A percentile compares a stretch with the other conserved stretches of the same genome.
phyloP scores from a whole-genome alignment of 2,113 vertebrate species.

The Pristiophorus japonicus region DNA sequence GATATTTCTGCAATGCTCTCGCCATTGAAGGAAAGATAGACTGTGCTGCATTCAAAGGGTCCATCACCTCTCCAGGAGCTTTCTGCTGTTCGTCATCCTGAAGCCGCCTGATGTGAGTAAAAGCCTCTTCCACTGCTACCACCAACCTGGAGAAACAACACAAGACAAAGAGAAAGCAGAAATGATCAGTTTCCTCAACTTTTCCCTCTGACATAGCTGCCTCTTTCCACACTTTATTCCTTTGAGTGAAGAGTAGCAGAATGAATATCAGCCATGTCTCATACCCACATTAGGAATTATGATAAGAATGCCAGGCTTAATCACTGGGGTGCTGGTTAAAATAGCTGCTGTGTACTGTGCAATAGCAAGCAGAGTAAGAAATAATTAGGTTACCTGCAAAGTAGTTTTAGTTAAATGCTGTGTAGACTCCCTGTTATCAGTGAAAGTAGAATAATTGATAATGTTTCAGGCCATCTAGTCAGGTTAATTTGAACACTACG shows the following conservation, averaged over 20 bases:
- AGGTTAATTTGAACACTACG: background rate
- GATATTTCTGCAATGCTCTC: slow-evolving; percentile 88
- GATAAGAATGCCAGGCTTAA: background rate
- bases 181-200: background rate
- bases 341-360: background rate
- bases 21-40: slow-evolving; percentile 97
- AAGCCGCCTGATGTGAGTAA: slow-evolving; percentile 83
- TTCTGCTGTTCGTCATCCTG: slow-evolving; percentile 82
- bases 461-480: background rate
- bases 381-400: background rate
- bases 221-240: background rate
- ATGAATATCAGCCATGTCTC: background rate
- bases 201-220: background rate
- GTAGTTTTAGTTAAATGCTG: background rate
- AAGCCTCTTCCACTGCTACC: slow-evolving; percentile 89
- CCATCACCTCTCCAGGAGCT: slow-evolving; percentile 81
- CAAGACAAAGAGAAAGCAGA: background rate
- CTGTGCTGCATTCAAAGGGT: slow-evolving; percentile 85
- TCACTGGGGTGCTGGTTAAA: background rate
- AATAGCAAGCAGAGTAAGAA: background rate
- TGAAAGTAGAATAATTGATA: background rate
- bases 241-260: background rate
- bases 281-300: background rate
- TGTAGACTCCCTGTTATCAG: background rate
- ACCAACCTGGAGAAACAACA: slow-evolving; percentile 65